A percentile compares a stretch with the other conserved stretches of the same genome.
These are phyloP conservation scores for Beroe forskalii DNA, from an alignment of 37 sponge, comb jelly and placozoan species.

Conservation along the genomic window DNA sequence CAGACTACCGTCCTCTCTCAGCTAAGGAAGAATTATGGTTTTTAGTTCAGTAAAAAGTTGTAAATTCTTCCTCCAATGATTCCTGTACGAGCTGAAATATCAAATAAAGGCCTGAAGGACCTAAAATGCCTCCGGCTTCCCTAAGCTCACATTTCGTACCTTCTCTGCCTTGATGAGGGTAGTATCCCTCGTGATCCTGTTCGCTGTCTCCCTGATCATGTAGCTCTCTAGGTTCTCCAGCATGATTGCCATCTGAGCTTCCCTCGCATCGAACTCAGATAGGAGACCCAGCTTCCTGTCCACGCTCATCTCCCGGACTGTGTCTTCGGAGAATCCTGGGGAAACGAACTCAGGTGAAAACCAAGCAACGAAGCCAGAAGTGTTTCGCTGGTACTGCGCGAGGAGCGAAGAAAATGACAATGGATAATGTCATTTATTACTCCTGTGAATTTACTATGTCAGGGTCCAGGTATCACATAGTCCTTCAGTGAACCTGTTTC, in stretches of 20 bases:
- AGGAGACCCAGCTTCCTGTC: constrained; percentile 46
- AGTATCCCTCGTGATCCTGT: not conserved
- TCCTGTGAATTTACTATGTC: too few relatives aligned
- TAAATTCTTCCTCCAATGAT: not conserved
- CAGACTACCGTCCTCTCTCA: constrained; percentile 48
- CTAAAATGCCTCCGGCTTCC: not conserved
- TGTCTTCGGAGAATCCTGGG: constrained; percentile 43
- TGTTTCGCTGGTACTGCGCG: not conserved
- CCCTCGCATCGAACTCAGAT: constrained; percentile 30
- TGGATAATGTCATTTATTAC: too few relatives aligned
- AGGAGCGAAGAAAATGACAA: too few relatives aligned
- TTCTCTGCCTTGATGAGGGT: constrained; percentile 62
- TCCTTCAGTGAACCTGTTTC: too few relatives aligned
- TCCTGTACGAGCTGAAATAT: not conserved
- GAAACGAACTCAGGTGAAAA: too few relatives aligned
- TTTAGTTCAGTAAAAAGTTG: too few relatives aligned
- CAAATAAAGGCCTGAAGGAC: not conserved
- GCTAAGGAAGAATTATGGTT: not conserved
- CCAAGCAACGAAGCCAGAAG: not conserved
- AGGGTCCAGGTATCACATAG: too few relatives aligned
- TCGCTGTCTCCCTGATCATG: constrained; percentile 62
- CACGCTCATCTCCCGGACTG: constrained; percentile 11
- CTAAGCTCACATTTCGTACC: not conserved
- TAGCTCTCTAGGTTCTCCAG: constrained; percentile 60
- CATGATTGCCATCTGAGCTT: constrained; percentile 21